Percentiles rank a stretch among this genome's conserved stretches.
phyloP scores from a whole-genome alignment of 2,888 invertebrate species.

The Oscheius sp. region DNA sequence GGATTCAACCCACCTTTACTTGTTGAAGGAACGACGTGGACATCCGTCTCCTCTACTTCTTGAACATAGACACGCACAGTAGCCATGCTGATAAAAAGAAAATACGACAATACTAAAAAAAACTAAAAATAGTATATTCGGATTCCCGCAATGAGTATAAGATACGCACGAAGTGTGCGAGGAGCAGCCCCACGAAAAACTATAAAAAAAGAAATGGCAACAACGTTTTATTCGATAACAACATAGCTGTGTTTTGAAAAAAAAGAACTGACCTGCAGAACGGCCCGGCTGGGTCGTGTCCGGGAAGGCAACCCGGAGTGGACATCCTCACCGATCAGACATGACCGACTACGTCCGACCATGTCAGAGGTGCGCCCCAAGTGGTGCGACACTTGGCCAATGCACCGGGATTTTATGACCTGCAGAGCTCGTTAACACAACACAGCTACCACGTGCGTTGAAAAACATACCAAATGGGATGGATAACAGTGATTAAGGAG shows the following conservation, averaged over 20 bases:
- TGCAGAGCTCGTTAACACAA: conserved; percentile 2
- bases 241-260: background rate
- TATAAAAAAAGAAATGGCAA: background rate
- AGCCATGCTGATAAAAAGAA: conserved; percentile 5
- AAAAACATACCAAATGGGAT: too few species aligned
- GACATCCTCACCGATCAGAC: conserved; percentile 15
- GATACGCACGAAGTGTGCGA: conserved; percentile 22
- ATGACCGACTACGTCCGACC: conserved; percentile 18
- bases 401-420: background rate
- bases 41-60: background rate
- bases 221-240: conserved; percentile 20
- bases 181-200: background rate
- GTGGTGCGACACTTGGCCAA: conserved; percentile 14
- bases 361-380: conserved; percentile 15
- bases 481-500: background rate
- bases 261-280: conserved; percentile 19
- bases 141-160: conserved; percentile 2
- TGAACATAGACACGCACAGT: background rate
- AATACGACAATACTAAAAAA: too few species aligned
- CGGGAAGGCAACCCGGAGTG: conserved; percentile 5
- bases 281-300: conserved; percentile 7
- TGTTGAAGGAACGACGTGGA: conserved; percentile 13
- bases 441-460: background rate
- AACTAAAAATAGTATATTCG: too few species aligned
- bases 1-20: background rate